A percentile compares a stretch with the other conserved stretches of the same genome.
Conservation (phyloP, 2,888 invertebrate genomes). For the Cephus nigrinus region DNA sequence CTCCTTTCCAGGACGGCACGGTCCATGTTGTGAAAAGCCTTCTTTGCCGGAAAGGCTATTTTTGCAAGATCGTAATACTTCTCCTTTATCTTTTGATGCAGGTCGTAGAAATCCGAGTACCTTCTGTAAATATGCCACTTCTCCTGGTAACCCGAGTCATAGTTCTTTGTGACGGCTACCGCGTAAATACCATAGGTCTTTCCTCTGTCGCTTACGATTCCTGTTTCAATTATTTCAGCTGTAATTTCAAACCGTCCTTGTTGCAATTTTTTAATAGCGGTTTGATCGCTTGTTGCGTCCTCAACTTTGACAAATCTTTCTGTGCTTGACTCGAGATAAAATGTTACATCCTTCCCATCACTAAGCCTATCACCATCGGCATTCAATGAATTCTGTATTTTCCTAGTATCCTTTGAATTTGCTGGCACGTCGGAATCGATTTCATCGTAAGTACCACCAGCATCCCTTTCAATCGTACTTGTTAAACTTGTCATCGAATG, state of each 20-base stretch:
- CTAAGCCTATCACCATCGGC: conserved; percentile 15
- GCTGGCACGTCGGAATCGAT: conserved; percentile 4
- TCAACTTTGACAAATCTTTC: conserved; percentile 54
- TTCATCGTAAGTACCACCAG: conserved; percentile 12
- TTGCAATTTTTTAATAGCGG: conserved; percentile 59
- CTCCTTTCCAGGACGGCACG: conserved; percentile 85
- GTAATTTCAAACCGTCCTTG: conserved; percentile 60
- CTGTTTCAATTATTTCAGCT: conserved; percentile 66
- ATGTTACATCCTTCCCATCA: conserved; percentile 46
- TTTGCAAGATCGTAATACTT: conserved; percentile 84
- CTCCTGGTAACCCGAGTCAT: conserved; percentile 76
- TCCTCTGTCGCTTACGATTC: conserved; percentile 84
- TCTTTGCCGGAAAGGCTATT: conserved; percentile 90
- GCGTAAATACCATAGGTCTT: conserved; percentile 91
- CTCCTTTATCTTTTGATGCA: conserved; percentile 84
- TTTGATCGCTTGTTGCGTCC: conserved; percentile 48
- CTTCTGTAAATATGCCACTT: conserved; percentile 93
- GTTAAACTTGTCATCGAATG: conserved; percentile 45
- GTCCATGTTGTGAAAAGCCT: conserved; percentile 93
- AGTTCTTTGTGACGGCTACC: conserved; percentile 79
- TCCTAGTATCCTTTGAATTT: conserved; percentile 32
- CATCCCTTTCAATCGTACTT: conserved; percentile 36
- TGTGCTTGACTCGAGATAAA: conserved; percentile 45
- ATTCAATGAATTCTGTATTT: conserved; percentile 34
- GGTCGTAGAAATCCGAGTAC: conserved; percentile 94